Conservation (phyloP, 2,113 vertebrate species). For the Nycticorax nycticorax region DNA sequence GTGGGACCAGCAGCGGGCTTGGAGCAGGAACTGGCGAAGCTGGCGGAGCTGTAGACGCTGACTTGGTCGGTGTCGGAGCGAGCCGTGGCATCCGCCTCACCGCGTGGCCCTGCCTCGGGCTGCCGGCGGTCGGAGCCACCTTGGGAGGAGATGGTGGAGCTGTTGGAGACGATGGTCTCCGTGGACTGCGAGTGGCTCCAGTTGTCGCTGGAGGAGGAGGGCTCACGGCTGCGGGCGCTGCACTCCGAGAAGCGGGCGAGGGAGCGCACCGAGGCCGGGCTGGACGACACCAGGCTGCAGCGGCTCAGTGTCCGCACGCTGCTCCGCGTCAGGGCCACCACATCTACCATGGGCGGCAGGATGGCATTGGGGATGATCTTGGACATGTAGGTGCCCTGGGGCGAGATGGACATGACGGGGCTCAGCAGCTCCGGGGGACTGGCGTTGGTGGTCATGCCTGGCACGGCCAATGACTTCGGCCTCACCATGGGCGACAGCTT, state of each 20-base stretch:
- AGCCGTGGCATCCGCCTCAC: not conserved
- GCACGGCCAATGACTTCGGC: slow-evolving; percentile 91
- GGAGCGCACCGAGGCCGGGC: slow-evolving; percentile 83
- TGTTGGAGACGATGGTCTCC: slow-evolving; percentile 87
- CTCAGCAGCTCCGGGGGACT: slow-evolving; percentile 82
- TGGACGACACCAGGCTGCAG: slow-evolving; percentile 84
- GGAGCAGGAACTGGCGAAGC: slow-evolving; percentile 32
- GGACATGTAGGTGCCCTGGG: slow-evolving; percentile 93
- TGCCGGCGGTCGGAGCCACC: slow-evolving; percentile 71
- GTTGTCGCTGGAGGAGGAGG: slow-evolving; percentile 80
- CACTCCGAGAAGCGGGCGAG: slow-evolving; percentile 69
- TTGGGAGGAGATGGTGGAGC: slow-evolving; percentile 86
- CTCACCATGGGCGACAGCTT: slow-evolving; percentile 72
- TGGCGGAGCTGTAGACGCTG: slow-evolving; percentile 64
- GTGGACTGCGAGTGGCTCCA: slow-evolving; percentile 92
- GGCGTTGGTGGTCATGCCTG: slow-evolving; percentile 81
- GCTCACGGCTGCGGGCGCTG: slow-evolving; percentile 65
- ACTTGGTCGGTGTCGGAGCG: slow-evolving; percentile 54
- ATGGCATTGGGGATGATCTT: slow-evolving; percentile 96
- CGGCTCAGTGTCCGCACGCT: slow-evolving; percentile 85
- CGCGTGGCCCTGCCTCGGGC: not conserved
- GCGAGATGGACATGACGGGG: slow-evolving; percentile 94
- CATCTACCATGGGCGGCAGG: slow-evolving; percentile 88
- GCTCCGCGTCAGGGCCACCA: slow-evolving; percentile 86
- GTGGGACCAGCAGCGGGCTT: not conserved